Evolutionary conservation across 92 coral and sea anemone genomes (phyloP).

Genomic region (Porites evermanni): DNA sequence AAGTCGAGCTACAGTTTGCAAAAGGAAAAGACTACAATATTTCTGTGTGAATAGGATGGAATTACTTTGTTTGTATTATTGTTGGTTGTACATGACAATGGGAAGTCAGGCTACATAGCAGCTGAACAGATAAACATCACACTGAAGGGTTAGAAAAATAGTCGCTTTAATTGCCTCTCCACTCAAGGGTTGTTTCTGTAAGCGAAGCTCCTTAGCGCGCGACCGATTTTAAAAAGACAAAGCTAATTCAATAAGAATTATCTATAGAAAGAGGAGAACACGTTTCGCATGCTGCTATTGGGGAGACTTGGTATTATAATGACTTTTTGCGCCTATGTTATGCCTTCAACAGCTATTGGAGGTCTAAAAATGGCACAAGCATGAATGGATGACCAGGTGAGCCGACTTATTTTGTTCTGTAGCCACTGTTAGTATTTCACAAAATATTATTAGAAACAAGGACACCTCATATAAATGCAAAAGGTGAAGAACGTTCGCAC

Average conservation of each 20-base stretch:
- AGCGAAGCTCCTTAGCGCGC: slow-evolving; percentile 1
- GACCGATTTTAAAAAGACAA: neutral
- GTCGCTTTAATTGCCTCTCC: slow-evolving; percentile 25
- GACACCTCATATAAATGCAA: no score
- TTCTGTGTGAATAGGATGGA: slow-evolving; percentile 40
- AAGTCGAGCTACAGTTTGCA: slow-evolving; percentile 17
- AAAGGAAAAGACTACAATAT: slow-evolving; percentile 47
- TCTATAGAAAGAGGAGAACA: neutral
- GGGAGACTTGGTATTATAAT: neutral
- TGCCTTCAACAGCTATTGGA: neutral
- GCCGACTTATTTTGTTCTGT: neutral
- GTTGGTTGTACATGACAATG: slow-evolving; percentile 19
- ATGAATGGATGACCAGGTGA: slow-evolving; percentile 8
- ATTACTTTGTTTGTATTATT: slow-evolving; percentile 32
- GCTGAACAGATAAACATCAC: slow-evolving; percentile 17
- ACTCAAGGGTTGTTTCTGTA: slow-evolving; percentile 39
- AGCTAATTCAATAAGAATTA: neutral
- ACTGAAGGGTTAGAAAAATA: slow-evolving; percentile 22
- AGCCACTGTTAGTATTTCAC: neutral
- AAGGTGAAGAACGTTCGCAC: neutral
- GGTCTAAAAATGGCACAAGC: neutral
- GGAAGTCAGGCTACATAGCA: slow-evolving; percentile 3
- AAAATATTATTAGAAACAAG: no score
- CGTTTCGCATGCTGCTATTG: neutral
- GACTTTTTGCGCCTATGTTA: neutral